Base-by-base conservation (phyloP, 2,888 invertebrate genomes). In the Heliconius charithonia region DNA sequence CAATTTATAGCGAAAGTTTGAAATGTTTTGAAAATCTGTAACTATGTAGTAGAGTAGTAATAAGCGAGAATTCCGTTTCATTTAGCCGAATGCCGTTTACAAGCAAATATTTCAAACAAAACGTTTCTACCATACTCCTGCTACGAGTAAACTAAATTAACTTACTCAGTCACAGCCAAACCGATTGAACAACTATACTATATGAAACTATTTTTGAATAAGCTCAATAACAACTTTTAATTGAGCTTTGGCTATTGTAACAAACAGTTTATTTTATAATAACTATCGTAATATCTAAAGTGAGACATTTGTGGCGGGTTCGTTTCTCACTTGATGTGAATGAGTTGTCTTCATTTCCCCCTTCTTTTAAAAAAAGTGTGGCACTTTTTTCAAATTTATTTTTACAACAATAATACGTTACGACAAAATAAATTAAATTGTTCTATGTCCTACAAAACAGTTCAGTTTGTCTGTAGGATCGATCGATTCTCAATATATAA, bases 41-140 rank as follows among this genome's bases (percentile, higher is more conserved):
- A 69, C 27, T 62, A 37, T 37, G 37, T 37, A 63, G 71, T 71
- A 27, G 22, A 59, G 22, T 62, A 63, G 71, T 71, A 65, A 63
- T 76, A 76, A 51, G 63, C 45, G 69, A 72, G 77, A 72, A 77
- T 45, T 74, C 63, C 74, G 19, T 56, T 77, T 77, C 62, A 72
- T 77, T 65, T 32, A 77, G 56, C 51, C 67, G 71, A 63, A 77
- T 77, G 51, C 70, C 72, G 59, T 51, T 62, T 76, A 69, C 27
- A 41, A 76, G 76, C 51, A 56, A 76, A 62, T 62, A 70, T 70
- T 70, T 76, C 41, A 70, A 76, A 62, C 76, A 76, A 76, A 70
- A 62, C 59, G 62, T 69, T 59, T 41, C 22, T 32, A 73, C 66
- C 51, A 70, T 41, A 27, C 41, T 41, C 12, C 27, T 45, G 6